Evolutionary conservation across 2,888 invertebrate genomes (phyloP).

Genomic region (Carpatolechia fugitivella): DNA sequence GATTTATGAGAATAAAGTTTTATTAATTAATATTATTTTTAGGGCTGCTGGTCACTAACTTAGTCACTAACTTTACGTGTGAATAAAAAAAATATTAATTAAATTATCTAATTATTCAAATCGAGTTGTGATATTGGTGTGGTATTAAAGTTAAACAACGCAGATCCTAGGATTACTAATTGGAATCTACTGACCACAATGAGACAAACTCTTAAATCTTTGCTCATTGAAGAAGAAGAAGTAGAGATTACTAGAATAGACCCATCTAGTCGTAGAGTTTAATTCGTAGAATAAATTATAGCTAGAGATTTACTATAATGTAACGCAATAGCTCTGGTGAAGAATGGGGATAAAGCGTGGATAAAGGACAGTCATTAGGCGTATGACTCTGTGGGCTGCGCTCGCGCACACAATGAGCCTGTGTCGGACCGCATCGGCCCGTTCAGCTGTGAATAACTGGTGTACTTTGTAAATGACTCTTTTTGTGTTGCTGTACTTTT

Average conservation of each 20-base stretch:
- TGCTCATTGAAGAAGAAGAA: neutral
- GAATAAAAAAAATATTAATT: too few species aligned
- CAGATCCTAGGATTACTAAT: too few species aligned
- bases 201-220: too few species aligned
- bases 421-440: conserved; percentile 12
- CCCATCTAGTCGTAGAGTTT: conserved; percentile 30
- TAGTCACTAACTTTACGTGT: too few species aligned
- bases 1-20: too few species aligned
- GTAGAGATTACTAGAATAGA: neutral
- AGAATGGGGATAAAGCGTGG: conserved; percentile 46
- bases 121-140: too few species aligned
- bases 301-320: conserved; percentile 55
- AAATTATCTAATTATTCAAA: too few species aligned
- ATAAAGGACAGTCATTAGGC: conserved; percentile 60
- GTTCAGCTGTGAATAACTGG: conserved; percentile 14
- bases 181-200: too few species aligned
- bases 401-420: conserved; percentile 28
- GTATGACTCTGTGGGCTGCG: conserved; percentile 39
- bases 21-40: too few species aligned
- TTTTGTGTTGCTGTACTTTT: conserved; percentile 6
- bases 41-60: too few species aligned
- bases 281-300: conserved; percentile 67
- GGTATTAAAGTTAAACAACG: too few species aligned
- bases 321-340: conserved; percentile 52
- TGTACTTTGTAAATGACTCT: conserved; percentile 14